Evolutionary conservation across 2,888 invertebrate genomes (phyloP).

Genomic region (Xestoiulus laeticollis): DNA sequence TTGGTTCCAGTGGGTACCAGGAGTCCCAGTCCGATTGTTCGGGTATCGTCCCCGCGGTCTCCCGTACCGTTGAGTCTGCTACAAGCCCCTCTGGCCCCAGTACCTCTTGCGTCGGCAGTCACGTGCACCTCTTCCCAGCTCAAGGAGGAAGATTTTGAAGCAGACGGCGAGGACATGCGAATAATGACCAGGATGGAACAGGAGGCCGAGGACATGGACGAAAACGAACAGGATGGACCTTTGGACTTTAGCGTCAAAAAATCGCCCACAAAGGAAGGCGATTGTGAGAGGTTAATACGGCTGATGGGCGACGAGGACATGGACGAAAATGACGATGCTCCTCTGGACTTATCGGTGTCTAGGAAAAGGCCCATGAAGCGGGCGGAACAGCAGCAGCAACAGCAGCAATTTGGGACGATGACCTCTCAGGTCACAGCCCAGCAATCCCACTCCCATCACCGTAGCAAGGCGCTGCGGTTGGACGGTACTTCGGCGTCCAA

Average conservation of each 20-base stretch:
- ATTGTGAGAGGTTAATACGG: slow-evolving; percentile 33
- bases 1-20: not conserved
- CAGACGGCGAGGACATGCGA: not conserved
- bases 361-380: slow-evolving; percentile 67
- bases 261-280: slow-evolving; percentile 48
- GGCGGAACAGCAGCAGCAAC: not conserved
- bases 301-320: slow-evolving; percentile 65
- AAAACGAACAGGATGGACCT: slow-evolving; percentile 56
- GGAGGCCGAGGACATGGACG: not conserved
- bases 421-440: not conserved
- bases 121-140: not conserved
- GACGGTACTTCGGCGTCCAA: slow-evolving; percentile 47
- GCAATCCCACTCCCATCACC: slow-evolving; percentile 21
- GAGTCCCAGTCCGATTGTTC: not conserved
- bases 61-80: not conserved
- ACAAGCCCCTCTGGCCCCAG: not conserved
- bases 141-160: not conserved
- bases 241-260: slow-evolving; percentile 83
- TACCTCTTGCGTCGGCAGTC: not conserved
- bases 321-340: slow-evolving; percentile 69
- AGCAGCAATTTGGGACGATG: not conserved
- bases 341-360: slow-evolving; percentile 81
- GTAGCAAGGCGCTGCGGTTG: slow-evolving; percentile 51
- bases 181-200: not conserved
- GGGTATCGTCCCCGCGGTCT: not conserved